Evolutionary conservation across 2,888 invertebrate species (phyloP).

Genomic region (Muscina levida): DNA sequence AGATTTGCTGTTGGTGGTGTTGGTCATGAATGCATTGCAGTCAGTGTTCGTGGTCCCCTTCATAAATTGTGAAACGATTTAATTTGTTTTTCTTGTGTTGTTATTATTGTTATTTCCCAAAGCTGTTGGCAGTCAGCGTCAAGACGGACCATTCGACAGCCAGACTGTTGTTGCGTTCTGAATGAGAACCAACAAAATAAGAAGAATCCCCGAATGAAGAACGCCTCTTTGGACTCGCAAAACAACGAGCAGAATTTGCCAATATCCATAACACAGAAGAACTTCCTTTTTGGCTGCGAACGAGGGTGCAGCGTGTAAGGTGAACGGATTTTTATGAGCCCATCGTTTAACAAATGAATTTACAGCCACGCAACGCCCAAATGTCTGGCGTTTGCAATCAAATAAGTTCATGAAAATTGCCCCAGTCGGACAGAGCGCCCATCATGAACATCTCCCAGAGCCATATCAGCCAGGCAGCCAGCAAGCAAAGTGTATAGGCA

Average conservation of each 20-base stretch:
- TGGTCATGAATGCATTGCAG: conserved; percentile 51
- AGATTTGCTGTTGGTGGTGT: conserved; percentile 61
- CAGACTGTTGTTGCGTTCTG: conserved; percentile 49
- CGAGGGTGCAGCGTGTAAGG: conserved; percentile 45
- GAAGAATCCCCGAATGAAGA: conserved; percentile 59
- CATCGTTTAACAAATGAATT: conserved; percentile 81
- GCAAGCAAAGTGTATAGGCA: conserved; percentile 13
- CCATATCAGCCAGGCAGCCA: conserved; percentile 19
- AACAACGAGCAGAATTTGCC: conserved; percentile 53
- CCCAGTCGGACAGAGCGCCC: conserved; percentile 54
- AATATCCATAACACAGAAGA: conserved; percentile 42
- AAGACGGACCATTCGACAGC: conserved; percentile 27
- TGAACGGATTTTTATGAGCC: conserved; percentile 78
- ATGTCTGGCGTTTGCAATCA: conserved; percentile 79
- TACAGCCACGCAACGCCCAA: conserved; percentile 80
- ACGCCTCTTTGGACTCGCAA: conserved; percentile 60
- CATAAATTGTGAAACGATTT: conserved; percentile 66
- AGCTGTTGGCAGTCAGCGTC: conserved; percentile 43
- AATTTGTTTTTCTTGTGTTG: conserved; percentile 59
- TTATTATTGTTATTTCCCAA: conserved; percentile 41
- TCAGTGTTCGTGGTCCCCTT: conserved; percentile 58
- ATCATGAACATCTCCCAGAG: conserved; percentile 9
- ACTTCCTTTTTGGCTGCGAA: conserved; percentile 47
- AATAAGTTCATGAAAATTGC: conserved; percentile 62
- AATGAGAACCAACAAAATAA: conserved; percentile 44